A percentile compares a stretch with the other conserved stretches of the same genome.
These are phyloP conservation scores for Spilarctia lutea DNA, from an alignment of 2,888 invertebrate species.

Conservation along the genomic window DNA sequence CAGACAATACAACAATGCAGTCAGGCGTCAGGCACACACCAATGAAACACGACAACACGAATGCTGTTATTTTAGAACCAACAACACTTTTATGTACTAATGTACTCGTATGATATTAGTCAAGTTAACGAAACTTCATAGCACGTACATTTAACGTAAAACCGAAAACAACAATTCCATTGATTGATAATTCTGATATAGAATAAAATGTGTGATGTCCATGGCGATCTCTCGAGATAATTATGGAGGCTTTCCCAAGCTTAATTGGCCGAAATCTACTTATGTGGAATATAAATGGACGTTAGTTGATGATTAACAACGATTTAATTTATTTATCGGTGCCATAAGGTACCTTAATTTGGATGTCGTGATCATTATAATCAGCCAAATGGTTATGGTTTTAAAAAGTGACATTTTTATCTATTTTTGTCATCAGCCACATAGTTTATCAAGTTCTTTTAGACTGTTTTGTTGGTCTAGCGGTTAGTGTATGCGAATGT, in stretches of 20 bases:
- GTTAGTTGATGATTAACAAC: constrained; percentile 31
- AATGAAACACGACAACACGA: too few species aligned
- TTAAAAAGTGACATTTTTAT: background rate
- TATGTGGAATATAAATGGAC: constrained; percentile 29
- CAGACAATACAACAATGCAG: too few species aligned
- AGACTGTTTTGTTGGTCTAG: too few species aligned
- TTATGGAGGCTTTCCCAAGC: constrained; percentile 6
- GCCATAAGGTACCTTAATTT: constrained; percentile 1
- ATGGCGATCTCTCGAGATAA: constrained; percentile 1
- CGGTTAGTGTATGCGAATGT: too few species aligned
- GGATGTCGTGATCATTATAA: constrained; percentile 5
- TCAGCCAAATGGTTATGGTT: background rate
- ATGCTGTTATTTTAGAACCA: too few species aligned
- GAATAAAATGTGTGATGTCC: background rate
- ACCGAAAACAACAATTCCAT: background rate
- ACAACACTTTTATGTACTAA: too few species aligned
- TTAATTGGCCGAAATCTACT: constrained; percentile 7
- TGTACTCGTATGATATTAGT: too few species aligned
- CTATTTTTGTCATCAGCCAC: background rate
- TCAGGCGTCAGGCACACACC: too few species aligned
- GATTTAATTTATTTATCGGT: constrained; percentile 26
- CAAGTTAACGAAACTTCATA: too few species aligned
- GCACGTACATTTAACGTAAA: background rate
- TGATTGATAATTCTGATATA: background rate
- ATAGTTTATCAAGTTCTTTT: background rate